These are phyloP conservation scores for Metopia argyrocephala DNA, from an alignment of 2,888 invertebrate species.

Conservation along the genomic window DNA sequence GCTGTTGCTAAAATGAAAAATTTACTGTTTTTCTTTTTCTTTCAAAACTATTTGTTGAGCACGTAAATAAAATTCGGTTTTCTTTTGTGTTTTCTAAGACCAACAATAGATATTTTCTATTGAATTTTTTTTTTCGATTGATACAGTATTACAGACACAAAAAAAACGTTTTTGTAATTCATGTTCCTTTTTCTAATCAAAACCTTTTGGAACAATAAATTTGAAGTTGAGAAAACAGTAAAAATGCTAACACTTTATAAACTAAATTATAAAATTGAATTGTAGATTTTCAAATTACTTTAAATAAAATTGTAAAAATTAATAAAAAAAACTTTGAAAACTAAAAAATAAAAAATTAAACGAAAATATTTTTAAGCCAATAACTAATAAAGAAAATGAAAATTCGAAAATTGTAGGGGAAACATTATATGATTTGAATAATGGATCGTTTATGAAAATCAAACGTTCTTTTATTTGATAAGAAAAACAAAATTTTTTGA, in stretches of 20 bases:
- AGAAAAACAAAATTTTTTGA: too few relatives aligned
- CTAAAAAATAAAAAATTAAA: slow-evolving; percentile 26
- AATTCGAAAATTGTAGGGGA: not conserved
- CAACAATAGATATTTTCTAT: slow-evolving; percentile 26
- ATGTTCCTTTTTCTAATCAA: too few relatives aligned
- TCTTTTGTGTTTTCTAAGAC: slow-evolving; percentile 27
- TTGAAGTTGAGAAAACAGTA: slow-evolving; percentile 25
- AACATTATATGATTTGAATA: slow-evolving; percentile 35
- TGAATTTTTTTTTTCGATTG: too few relatives aligned
- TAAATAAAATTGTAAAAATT: slow-evolving; percentile 30
- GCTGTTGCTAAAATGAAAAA: slow-evolving; percentile 30
- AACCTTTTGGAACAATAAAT: not conserved
- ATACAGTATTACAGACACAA: too few relatives aligned
- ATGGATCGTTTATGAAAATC: too few relatives aligned
- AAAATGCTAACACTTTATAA: slow-evolving; percentile 28
- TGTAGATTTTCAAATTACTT: slow-evolving; percentile 46
- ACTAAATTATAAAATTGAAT: slow-evolving; percentile 50
- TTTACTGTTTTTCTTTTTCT: not conserved
- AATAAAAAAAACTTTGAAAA: slow-evolving; percentile 27
- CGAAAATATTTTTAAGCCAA: not conserved
- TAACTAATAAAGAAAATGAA: not conserved
- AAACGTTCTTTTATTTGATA: too few relatives aligned
- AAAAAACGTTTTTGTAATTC: too few relatives aligned
- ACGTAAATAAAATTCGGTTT: slow-evolving; percentile 46
- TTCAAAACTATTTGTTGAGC: slow-evolving; percentile 17